Percentiles rank a stretch among this genome's conserved stretches.
phyloP scores from a whole-genome alignment of 2,888 invertebrate genomes.

The Syritta pipiens region DNA sequence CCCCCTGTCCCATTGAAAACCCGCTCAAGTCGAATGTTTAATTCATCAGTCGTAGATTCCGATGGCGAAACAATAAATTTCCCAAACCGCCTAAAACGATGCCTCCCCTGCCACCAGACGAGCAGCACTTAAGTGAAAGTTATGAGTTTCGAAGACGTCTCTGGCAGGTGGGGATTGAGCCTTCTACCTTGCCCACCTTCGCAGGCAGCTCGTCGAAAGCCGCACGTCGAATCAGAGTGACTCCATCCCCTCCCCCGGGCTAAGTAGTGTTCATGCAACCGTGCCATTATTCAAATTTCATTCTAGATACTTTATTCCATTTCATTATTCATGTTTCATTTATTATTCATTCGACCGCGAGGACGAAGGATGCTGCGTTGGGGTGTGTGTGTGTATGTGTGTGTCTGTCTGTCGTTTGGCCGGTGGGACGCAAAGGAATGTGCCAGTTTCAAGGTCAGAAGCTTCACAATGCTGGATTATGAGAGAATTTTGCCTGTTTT shows the following conservation, averaged over 20 bases:
- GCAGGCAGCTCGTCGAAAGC: too few species aligned
- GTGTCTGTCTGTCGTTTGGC: not conserved
- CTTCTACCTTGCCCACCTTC: not conserved
- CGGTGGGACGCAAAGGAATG: not conserved
- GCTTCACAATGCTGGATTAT: constrained; percentile 6
- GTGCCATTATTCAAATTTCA: constrained; percentile 47
- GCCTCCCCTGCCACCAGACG: not conserved
- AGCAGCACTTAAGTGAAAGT: constrained; percentile 23
- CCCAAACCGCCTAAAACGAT: constrained; percentile 13
- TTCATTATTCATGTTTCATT: constrained; percentile 49
- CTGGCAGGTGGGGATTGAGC: not conserved
- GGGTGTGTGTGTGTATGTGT: too few species aligned
- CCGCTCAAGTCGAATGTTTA: not conserved
- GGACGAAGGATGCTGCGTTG: constrained; percentile 3
- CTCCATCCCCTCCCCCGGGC: not conserved
- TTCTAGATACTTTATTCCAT: constrained; percentile 28
- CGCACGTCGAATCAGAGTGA: constrained; percentile 12
- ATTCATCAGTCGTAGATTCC: constrained; percentile 14
- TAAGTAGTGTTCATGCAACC: constrained; percentile 3
- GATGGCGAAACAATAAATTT: constrained; percentile 20
- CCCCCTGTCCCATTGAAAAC: not conserved
- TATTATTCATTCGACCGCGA: constrained; percentile 47
- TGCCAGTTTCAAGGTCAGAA: constrained; percentile 9
- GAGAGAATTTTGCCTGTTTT: not conserved
- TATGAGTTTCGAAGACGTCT: constrained; percentile 21